Evolutionary conservation across 1,140 invertebrate species (phyloP).

Genomic region (Bombus polaris): DNA sequence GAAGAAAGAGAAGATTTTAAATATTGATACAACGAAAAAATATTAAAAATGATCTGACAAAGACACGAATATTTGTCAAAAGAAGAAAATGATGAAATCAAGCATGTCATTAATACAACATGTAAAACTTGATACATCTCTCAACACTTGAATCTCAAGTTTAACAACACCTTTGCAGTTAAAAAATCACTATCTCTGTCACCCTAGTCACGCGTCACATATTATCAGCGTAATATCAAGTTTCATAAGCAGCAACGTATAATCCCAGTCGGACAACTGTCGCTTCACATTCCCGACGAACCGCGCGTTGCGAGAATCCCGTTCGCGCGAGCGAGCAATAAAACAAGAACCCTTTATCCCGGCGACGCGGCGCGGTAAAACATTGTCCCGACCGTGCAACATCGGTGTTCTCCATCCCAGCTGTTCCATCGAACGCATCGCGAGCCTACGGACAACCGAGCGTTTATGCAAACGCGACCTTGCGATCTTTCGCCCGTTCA

Average conservation of each 20-base stretch:
- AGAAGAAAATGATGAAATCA: too few relatives aligned
- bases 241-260: background rate
- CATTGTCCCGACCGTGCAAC: background rate
- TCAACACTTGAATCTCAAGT: too few relatives aligned
- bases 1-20: too few relatives aligned
- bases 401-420: background rate
- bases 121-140: too few relatives aligned
- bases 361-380: background rate
- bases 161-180: too few relatives aligned
- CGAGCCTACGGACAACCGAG: background rate
- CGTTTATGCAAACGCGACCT: conserved; percentile 16
- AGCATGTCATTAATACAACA: too few relatives aligned
- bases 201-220: background rate
- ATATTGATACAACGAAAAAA: too few relatives aligned
- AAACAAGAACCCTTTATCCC: background rate
- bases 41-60: too few relatives aligned
- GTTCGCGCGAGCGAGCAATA: background rate
- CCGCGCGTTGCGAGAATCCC: background rate
- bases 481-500: conserved; percentile 1
- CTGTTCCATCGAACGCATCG: conserved; percentile 14
- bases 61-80: too few relatives aligned
- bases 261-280: background rate
- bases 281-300: background rate
- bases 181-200: background rate
- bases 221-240: background rate